Conservation (phyloP, 2,888 invertebrate species). For the Molanna angustata region DNA sequence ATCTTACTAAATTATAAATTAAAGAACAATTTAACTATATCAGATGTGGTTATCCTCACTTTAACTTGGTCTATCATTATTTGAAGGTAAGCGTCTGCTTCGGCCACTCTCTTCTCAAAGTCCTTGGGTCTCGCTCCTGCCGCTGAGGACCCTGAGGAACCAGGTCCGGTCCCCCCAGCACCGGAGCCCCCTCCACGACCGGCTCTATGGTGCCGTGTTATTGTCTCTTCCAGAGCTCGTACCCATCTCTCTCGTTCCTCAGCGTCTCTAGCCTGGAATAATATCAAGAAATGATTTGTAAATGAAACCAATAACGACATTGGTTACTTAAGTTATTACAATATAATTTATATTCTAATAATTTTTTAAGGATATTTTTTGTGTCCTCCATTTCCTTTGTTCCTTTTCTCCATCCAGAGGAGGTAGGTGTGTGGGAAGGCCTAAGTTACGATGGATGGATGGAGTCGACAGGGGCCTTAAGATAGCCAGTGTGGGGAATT, state of each 20-base stretch:
- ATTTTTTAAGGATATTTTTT: no score
- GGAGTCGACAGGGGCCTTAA: no score
- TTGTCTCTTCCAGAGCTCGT: slow-evolving; percentile 90
- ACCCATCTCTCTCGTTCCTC: slow-evolving; percentile 97
- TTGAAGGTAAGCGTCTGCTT: slow-evolving; percentile 95
- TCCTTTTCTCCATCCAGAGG: no score
- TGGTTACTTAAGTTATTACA: no score
- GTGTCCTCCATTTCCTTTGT: no score
- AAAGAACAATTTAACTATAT: neutral
- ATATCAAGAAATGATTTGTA: neutral
- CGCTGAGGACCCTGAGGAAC: slow-evolving; percentile 64
- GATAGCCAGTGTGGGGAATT: no score
- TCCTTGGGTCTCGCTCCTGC: slow-evolving; percentile 55
- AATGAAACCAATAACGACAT: no score
- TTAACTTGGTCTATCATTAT: slow-evolving; percentile 91
- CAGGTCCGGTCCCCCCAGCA: slow-evolving; percentile 75
- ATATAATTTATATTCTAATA: no score
- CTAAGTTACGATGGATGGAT: no score
- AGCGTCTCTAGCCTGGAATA: slow-evolving; percentile 90
- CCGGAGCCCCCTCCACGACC: slow-evolving; percentile 33
- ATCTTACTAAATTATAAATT: no score
- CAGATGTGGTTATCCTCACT: slow-evolving; percentile 46
- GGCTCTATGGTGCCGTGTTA: slow-evolving; percentile 68
- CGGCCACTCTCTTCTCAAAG: slow-evolving; percentile 86
- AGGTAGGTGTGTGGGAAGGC: no score